Base-by-base conservation (phyloP, 2,113 vertebrate genomes). In the Crotalus horridus region DNA sequence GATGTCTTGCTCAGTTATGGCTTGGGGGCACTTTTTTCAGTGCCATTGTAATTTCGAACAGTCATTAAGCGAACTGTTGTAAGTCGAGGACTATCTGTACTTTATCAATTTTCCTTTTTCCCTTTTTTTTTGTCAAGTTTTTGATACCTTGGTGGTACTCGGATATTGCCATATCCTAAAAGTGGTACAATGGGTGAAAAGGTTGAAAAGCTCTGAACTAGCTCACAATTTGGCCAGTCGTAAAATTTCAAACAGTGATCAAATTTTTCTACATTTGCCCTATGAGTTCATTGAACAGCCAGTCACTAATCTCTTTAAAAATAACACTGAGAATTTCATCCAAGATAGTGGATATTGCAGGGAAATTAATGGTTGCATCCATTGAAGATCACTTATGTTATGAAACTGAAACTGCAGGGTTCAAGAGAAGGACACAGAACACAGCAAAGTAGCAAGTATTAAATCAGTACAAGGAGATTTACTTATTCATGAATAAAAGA, bases 141-240 rank as follows among this genome's bases (percentile, higher is more conserved):
- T 43, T 43, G 43, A 43, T 4, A 43, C 43, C 43, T 43, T 43
- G 43, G 43, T 43, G 3, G 43, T 43, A 43, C 43, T 43, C 43
- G 43, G 43, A 43, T 43, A 43, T 43, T 43, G 43, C 43, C 43
- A 43, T 43, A 43, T 43, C 43, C 2, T 43, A 43, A 43, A 43
- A 43, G 43, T 4, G 43, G 43, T 43, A 43, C 43, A 43, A 43
- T 43, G 43, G 43, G 43, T 43, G 3, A 43, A 43, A 43, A 43
- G 43, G 43, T 43, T 43, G 43, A 43, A 43, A 43, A 43, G 43
- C 43, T 4, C 43, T 96, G 95, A 90, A 96, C 97, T 96, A 96
- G 89, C 91, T 93, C 95, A 46, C 95, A 97, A 43, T 97, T 96
- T 97, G 95, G 90, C 94, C 96, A 85, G 69, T 89, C 95, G 94